These are phyloP conservation scores for Diprion similis DNA, from an alignment of 1,140 invertebrate genomes.

Conservation along the genomic window DNA sequence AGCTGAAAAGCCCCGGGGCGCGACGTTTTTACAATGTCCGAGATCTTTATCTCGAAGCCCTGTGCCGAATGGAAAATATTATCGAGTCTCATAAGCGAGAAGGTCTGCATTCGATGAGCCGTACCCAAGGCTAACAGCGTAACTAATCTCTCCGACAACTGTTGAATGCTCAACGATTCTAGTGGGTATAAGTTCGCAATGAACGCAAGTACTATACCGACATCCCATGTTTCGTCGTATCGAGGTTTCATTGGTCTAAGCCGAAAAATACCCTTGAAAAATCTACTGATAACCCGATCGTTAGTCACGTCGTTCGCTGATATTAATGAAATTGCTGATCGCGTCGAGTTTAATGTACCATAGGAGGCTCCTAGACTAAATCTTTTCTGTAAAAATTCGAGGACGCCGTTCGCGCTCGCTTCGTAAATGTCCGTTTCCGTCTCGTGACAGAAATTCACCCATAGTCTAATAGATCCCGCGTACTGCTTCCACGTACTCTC, in stretches of 20 bases:
- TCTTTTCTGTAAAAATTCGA: slow-evolving; percentile 15
- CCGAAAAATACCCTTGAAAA: slow-evolving; percentile 37
- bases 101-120: slow-evolving; percentile 24
- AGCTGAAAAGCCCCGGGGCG: slow-evolving; percentile 19
- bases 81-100: slow-evolving; percentile 17
- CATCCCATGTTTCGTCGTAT: slow-evolving; percentile 37
- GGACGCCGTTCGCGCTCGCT: neutral
- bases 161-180: slow-evolving; percentile 10
- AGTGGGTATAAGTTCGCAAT: slow-evolving; percentile 19
- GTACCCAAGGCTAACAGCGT: slow-evolving; percentile 26
- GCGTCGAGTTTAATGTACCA: slow-evolving; percentile 23
- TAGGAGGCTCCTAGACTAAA: slow-evolving; percentile 15
- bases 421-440: slow-evolving; percentile 9
- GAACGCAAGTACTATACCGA: slow-evolving; percentile 4
- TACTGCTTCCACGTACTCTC: slow-evolving; percentile 22
- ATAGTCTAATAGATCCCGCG: slow-evolving; percentile 9
- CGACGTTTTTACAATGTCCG: slow-evolving; percentile 24
- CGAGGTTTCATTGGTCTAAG: slow-evolving; percentile 31
- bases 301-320: slow-evolving; percentile 2
- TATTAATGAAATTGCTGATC: slow-evolving; percentile 21
- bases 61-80: slow-evolving; percentile 17
- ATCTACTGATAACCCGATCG: slow-evolving; percentile 26
- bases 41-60: slow-evolving; percentile 23
- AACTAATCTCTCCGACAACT: slow-evolving; percentile 19
- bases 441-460: slow-evolving; percentile 3